Percentiles rank a stretch among this genome's conserved stretches.
phyloP scores from a whole-genome alignment of 2,888 invertebrate genomes.

The Timema cristinae region DNA sequence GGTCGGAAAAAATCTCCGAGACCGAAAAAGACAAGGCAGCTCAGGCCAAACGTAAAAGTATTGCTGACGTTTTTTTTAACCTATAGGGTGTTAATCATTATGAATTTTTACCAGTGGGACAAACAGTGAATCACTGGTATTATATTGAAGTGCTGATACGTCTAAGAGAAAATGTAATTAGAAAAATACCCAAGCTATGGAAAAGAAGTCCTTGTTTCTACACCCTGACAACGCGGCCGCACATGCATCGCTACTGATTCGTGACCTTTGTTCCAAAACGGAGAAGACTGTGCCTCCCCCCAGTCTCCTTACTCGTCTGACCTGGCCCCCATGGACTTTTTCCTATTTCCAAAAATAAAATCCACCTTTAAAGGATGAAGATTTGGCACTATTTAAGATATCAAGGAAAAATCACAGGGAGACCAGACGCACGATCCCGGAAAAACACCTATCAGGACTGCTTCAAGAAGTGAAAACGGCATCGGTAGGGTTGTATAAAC shows the following conservation, averaged over 20 bases:
- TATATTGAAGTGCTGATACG: too few relatives aligned
- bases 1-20: too few relatives aligned
- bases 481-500: too few relatives aligned
- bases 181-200: conserved; percentile 18
- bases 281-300: background rate
- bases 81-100: too few relatives aligned
- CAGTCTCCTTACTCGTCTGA: conserved; percentile 4
- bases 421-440: background rate
- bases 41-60: too few relatives aligned
- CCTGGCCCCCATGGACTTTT: background rate
- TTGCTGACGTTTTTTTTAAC: too few relatives aligned
- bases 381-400: too few relatives aligned
- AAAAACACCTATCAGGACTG: background rate
- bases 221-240: conserved; percentile 15
- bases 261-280: too few relatives aligned
- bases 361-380: background rate
- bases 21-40: too few relatives aligned
- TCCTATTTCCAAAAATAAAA: conserved; percentile 6
- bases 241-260: background rate
- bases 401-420: background rate
- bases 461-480: too few relatives aligned
- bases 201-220: background rate
- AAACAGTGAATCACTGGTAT: too few relatives aligned
- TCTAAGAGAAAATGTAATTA: conserved; percentile 2
- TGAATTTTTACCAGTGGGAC: too few relatives aligned